These are phyloP conservation scores for Sanderia malayensis DNA, from an alignment of 30 jellyfish, hydroid and myxozoan species.

Conservation along the genomic window DNA sequence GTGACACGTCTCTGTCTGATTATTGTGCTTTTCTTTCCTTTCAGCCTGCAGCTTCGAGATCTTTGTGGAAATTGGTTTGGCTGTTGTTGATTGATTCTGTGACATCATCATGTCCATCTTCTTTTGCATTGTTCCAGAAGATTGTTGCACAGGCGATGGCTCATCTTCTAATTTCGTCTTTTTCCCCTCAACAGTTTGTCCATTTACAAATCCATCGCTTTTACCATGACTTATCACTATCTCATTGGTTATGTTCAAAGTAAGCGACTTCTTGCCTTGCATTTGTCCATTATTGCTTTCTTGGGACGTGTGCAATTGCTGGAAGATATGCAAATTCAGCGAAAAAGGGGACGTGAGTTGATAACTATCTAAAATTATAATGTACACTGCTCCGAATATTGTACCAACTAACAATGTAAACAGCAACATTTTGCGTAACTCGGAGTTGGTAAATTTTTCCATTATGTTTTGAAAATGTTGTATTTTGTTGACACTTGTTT, in stretches of 20 bases:
- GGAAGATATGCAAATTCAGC: slow-evolving; percentile 23
- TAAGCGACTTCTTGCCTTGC: not conserved
- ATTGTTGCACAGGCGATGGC: not conserved
- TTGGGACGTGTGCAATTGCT: not conserved
- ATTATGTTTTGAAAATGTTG: not conserved
- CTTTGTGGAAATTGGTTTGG: no score
- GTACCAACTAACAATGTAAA: slow-evolving; percentile 30
- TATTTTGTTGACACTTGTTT: no score
- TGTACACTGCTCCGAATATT: slow-evolving; percentile 21
- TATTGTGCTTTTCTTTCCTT: no score
- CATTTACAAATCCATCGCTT: not conserved
- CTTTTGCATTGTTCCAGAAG: not conserved
- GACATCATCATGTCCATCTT: not conserved
- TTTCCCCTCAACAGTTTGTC: not conserved
- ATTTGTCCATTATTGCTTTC: slow-evolving; percentile 10
- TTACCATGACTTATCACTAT: no score
- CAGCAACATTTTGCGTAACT: slow-evolving; percentile 13
- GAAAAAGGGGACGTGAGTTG: not conserved
- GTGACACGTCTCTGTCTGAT: no score
- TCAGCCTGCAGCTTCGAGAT: no score
- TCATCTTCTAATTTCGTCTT: not conserved
- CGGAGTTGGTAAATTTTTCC: slow-evolving; percentile 34
- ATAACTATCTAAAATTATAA: slow-evolving; percentile 13
- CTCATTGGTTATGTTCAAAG: not conserved
- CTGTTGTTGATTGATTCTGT: no score